Evolutionary conservation across 2,113 vertebrate genomes (phyloP), one percentile per base, ranked within the genome.

Genomic region (Nymphicus hollandicus): DNA sequence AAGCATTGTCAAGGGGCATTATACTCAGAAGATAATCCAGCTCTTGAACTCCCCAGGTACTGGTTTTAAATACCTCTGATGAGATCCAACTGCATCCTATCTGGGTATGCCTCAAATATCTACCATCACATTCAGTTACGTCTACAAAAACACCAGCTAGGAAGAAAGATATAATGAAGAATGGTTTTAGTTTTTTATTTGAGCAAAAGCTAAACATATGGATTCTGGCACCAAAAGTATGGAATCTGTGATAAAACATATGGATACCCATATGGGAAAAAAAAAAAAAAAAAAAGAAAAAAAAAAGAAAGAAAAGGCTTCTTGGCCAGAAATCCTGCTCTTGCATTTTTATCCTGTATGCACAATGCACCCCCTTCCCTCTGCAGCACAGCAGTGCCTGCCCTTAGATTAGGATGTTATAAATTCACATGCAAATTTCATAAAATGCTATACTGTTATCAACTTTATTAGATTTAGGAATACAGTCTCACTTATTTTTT

Each of bases 191-290:
- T 91, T 95, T 98, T 97, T 97, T 97, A 97, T 98, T 98, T 97
- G 86, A 95, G 95, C 89, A 97, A 98, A 97, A 98, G 93, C 95
- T 96, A 97, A 98, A 97, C 97, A 98, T 98, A 98, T 96, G 97
- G 95, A 92, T 97, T 95, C 91, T 97, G 97, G 97, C 95, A 97
- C 93, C 50, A 92, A 95, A 98, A 98, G 97, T 97, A 98, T 98
- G 97, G 97, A 98, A 97, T 98, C 97, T 94, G 93, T 96, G 95
- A 97, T 91, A 98, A 98, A 98, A 95, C 98, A 98, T 98, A 98
- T 97, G 98, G 98, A 97, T 89, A 92, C 89, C 97, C 98, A 98
- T 98, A 98, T 97, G 97, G 33, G 10, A n/a, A 58, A n/a, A 23
- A 58, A 58, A 16, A 15, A 6, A 28, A 80, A 79, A 79, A 7